Evolutionary conservation across 2,888 invertebrate genomes (phyloP).

Genomic region (Phengaris arion): DNA sequence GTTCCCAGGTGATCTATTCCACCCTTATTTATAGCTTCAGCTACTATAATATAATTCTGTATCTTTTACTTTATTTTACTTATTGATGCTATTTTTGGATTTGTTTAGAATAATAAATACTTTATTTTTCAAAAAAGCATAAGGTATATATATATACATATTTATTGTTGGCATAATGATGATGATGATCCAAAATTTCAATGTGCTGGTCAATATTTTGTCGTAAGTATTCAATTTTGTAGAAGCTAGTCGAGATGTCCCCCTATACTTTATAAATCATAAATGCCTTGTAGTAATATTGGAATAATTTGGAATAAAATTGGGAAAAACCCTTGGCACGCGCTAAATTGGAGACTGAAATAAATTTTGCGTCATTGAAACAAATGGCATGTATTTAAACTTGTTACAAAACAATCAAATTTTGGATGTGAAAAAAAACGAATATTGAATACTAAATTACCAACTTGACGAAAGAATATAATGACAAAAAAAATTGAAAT

Average conservation of each 20-base stretch:
- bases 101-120: neutral
- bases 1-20: neutral
- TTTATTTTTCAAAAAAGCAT: too few species aligned
- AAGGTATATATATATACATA: too few species aligned
- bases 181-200: neutral
- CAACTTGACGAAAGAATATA: too few species aligned
- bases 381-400: too few species aligned
- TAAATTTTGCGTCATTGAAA: constrained; percentile 22
- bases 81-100: neutral
- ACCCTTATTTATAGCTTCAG: too few species aligned
- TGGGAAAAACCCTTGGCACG: constrained; percentile 14
- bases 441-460: too few species aligned
- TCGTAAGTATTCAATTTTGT: too few species aligned
- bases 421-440: too few species aligned
- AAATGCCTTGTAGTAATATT: neutral
- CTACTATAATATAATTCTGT: too few species aligned
- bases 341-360: constrained; percentile 21
- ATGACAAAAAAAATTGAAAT: too few species aligned
- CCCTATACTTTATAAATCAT: neutral
- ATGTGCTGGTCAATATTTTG: neutral
- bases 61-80: neutral
- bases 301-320: too few species aligned
- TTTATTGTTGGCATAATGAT: neutral
- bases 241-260: neutral
- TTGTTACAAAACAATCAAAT: too few species aligned